Conservation (phyloP, 2,888 invertebrate genomes). For the Acheta domesticus region DNA sequence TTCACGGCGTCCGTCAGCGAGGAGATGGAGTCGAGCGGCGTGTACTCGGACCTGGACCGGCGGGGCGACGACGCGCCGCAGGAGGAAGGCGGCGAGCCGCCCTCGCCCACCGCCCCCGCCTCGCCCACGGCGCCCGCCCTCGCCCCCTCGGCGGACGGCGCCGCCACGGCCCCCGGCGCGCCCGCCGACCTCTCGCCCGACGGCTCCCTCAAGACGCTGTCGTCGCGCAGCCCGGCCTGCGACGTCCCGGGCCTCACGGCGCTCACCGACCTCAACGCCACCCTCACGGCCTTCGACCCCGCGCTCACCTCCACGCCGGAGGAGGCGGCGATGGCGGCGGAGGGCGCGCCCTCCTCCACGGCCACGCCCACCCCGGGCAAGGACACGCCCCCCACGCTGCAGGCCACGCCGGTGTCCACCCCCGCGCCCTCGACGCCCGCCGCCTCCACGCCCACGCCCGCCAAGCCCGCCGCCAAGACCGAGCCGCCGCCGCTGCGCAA, state of each 20-base stretch:
- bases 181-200: slow-evolving; percentile 63
- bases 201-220: slow-evolving; percentile 54
- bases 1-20: slow-evolving; percentile 59
- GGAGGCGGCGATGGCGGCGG: not conserved
- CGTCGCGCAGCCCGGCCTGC: slow-evolving; percentile 38
- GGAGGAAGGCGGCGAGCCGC: slow-evolving; percentile 24
- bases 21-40: slow-evolving; percentile 88
- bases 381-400: not conserved
- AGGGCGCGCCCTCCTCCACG: slow-evolving; percentile 23
- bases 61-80: slow-evolving; percentile 46
- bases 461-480: not conserved
- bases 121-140: not conserved
- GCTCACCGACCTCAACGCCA: slow-evolving; percentile 33
- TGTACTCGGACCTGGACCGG: slow-evolving; percentile 82
- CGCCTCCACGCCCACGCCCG: not conserved
- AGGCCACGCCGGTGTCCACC: not conserved
- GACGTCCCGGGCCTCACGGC: slow-evolving; percentile 35
- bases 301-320: slow-evolving; percentile 27
- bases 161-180: not conserved
- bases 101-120: slow-evolving; percentile 37
- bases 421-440: not conserved
- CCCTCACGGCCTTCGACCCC: slow-evolving; percentile 18
- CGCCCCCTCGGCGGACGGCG: not conserved
- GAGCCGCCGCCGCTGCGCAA: slow-evolving; percentile 54
- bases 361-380: not conserved